phyloP scores from a whole-genome alignment of 2,888 invertebrate genomes.

The Druceiella hillmani region DNA sequence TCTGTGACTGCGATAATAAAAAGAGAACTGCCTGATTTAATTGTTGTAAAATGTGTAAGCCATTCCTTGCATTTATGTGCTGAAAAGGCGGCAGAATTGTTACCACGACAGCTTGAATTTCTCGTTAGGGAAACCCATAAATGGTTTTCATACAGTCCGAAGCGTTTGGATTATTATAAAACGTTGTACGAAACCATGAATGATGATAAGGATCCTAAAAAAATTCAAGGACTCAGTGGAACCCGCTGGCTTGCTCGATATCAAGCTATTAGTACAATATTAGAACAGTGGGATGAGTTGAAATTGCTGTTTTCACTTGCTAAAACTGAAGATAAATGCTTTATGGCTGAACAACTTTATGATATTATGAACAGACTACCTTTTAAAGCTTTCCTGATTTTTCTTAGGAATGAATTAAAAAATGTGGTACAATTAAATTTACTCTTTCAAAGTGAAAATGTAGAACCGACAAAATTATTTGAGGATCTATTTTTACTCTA shows the following conservation, averaged over 20 bases:
- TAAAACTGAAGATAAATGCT: slow-evolving; percentile 24
- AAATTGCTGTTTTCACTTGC: slow-evolving; percentile 25
- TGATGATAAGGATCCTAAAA: slow-evolving; percentile 18
- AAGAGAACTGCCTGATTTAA: slow-evolving; percentile 17
- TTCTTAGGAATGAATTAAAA: slow-evolving; percentile 24
- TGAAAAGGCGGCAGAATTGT: slow-evolving; percentile 14
- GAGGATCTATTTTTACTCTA: slow-evolving; percentile 23
- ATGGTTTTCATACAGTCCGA: slow-evolving; percentile 26
- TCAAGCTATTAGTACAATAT: slow-evolving; percentile 23
- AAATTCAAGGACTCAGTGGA: slow-evolving; percentile 23
- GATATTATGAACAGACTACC: slow-evolving; percentile 20
- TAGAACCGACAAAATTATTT: slow-evolving; percentile 22
- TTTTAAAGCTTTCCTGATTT: slow-evolving; percentile 23
- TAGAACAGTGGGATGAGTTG: slow-evolving; percentile 28
- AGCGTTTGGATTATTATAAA: slow-evolving; percentile 23
- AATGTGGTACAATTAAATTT: slow-evolving; percentile 19
- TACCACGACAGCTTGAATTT: slow-evolving; percentile 21
- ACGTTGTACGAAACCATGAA: slow-evolving; percentile 23
- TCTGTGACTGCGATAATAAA: slow-evolving; percentile 21
- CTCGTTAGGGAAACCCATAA: slow-evolving; percentile 24
- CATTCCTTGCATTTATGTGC: slow-evolving; percentile 20
- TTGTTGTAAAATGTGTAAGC: slow-evolving; percentile 12
- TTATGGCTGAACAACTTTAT: slow-evolving; percentile 24
- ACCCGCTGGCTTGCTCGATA: slow-evolving; percentile 24
- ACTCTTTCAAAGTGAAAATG: slow-evolving; percentile 25